These are phyloP conservation scores for Bombus pascuorum DNA, from an alignment of 1,140 invertebrate genomes.

Conservation along the genomic window DNA sequence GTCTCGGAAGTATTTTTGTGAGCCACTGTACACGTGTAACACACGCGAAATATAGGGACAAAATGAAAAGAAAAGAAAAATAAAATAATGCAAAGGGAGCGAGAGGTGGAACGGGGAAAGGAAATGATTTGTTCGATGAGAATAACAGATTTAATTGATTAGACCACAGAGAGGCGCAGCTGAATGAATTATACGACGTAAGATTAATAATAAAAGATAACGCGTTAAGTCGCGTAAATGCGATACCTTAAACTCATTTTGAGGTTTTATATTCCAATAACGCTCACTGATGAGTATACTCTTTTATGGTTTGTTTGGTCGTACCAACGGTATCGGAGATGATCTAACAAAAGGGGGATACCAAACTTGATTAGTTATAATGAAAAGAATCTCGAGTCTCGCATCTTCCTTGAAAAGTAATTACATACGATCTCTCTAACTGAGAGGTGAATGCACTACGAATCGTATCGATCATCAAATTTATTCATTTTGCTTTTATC, in stretches of 20 bases:
- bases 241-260: constrained; percentile 32
- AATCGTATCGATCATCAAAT: background rate
- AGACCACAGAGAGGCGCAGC: background rate
- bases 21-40: background rate
- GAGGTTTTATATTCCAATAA: constrained; percentile 29
- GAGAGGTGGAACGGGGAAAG: background rate
- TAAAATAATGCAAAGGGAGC: background rate
- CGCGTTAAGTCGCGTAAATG: constrained; percentile 40
- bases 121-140: constrained; percentile 1
- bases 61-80: background rate
- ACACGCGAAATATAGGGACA: background rate
- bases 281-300: background rate
- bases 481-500: background rate
- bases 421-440: constrained; percentile 3
- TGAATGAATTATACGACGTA: constrained; percentile 32
- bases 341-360: constrained; percentile 12
- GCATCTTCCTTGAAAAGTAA: constrained; percentile 2
- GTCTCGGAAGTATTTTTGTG: background rate
- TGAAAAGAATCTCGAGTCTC: background rate
- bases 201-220: constrained; percentile 49
- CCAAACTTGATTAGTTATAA: constrained; percentile 27
- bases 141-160: constrained; percentile 42
- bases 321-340: background rate
- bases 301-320: background rate
- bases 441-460: background rate